phyloP scores from a whole-genome alignment of 2,113 vertebrate species.

The Paralichthys olivaceus region DNA sequence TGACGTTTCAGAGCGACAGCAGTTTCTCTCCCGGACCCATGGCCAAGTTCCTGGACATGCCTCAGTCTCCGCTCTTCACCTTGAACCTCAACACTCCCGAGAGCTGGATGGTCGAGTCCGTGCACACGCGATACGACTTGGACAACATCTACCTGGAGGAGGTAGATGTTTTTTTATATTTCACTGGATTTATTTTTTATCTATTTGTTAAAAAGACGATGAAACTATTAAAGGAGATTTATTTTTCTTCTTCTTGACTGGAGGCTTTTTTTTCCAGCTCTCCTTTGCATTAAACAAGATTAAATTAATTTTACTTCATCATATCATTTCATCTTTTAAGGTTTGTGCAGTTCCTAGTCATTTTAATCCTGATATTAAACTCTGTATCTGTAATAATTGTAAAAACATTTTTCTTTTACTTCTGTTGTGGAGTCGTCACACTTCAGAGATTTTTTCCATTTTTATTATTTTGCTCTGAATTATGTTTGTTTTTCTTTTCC shows the following conservation, averaged over 20 bases:
- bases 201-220: neutral
- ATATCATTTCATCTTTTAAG: too few species aligned
- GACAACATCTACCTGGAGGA: constrained; percentile 98
- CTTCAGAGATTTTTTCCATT: neutral
- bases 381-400: neutral
- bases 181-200: neutral
- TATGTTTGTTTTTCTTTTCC: neutral
- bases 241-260: neutral
- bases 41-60: constrained; percentile 97
- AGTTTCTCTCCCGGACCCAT: constrained; percentile 90
- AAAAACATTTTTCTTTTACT: neutral
- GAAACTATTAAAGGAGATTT: neutral
- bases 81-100: constrained; percentile 96
- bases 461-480: too few species aligned
- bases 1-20: constrained; percentile 87
- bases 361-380: neutral
- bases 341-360: neutral
- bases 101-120: constrained; percentile 99
- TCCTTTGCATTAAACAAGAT: neutral
- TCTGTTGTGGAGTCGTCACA: neutral
- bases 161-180: constrained; percentile 74
- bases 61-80: constrained; percentile 95
- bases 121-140: constrained; percentile 93
- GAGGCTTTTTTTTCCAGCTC: neutral
- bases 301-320: neutral